Evolutionary conservation across 1,140 invertebrate genomes (phyloP).

Genomic region (Sinella curviseta): DNA sequence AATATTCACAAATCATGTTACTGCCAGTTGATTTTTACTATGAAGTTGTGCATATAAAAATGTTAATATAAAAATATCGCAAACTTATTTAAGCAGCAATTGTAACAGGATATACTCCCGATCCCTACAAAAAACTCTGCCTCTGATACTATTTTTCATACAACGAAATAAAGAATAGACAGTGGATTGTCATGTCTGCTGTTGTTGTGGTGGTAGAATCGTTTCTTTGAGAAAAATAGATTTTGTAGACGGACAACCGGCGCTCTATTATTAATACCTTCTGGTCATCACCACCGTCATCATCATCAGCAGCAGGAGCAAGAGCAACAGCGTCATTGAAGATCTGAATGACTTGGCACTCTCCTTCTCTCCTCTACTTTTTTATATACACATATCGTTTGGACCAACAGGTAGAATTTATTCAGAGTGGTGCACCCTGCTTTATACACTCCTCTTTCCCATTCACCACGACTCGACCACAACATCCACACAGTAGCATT

Average conservation of each 20-base stretch:
- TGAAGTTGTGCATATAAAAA: too few relatives aligned
- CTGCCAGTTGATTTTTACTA: too few relatives aligned
- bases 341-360: not conserved
- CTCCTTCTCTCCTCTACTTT: not conserved
- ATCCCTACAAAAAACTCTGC: too few relatives aligned
- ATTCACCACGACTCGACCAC: not conserved
- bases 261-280: not conserved
- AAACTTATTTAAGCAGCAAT: too few relatives aligned
- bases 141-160: too few relatives aligned
- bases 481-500: not conserved
- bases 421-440: not conserved
- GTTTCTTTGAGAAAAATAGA: not conserved
- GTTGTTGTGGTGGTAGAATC: too few relatives aligned
- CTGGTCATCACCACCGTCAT: slow-evolving; percentile 29
- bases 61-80: too few relatives aligned
- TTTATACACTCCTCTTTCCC: not conserved
- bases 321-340: not conserved
- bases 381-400: not conserved
- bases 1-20: too few relatives aligned
- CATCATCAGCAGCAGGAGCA: too few relatives aligned
- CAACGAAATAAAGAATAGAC: too few relatives aligned
- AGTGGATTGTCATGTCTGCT: too few relatives aligned
- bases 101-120: too few relatives aligned
- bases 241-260: not conserved
- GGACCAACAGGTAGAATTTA: not conserved